Evolutionary conservation across 2,797 vertebrate species (phyloP).

Genomic region (Bryconaethiops microstoma): DNA sequence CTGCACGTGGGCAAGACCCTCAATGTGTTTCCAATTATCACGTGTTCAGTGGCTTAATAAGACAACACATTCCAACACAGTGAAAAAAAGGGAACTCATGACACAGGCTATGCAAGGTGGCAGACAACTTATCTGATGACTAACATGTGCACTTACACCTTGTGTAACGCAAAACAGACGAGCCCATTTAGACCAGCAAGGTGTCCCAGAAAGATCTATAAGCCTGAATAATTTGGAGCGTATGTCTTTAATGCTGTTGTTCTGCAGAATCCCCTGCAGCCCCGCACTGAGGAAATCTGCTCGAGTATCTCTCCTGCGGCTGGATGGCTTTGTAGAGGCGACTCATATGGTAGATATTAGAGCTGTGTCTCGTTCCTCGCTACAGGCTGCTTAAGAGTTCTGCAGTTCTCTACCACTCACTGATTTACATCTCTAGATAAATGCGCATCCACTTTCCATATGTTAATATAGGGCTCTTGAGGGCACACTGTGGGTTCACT

Average conservation of each 20-base stretch:
- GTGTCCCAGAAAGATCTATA: conserved; percentile 54
- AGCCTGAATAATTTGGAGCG: conserved; percentile 35
- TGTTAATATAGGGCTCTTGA: conserved; percentile 6
- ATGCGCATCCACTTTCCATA: conserved; percentile 36
- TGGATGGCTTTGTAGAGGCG: conserved; percentile 10
- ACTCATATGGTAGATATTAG: conserved; percentile 46
- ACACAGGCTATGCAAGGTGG: conserved; percentile 34
- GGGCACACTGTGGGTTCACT: background rate
- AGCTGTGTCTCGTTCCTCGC: conserved; percentile 21
- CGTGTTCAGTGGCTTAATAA: conserved; percentile 45
- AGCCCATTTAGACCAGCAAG: conserved; percentile 47
- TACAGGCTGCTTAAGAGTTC: conserved; percentile 32
- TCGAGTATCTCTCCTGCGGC: conserved; percentile 27
- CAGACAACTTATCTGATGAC: conserved; percentile 49
- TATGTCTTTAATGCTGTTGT: conserved; percentile 25
- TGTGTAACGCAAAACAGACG: conserved; percentile 53
- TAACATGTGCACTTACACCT: conserved; percentile 57
- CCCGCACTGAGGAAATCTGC: conserved; percentile 15
- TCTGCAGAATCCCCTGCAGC: background rate
- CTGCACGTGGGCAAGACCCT: conserved; percentile 29
- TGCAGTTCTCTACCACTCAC: background rate
- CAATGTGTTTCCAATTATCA: conserved; percentile 60
- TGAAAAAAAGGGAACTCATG: conserved; percentile 29
- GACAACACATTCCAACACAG: conserved; percentile 45
- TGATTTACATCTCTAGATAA: conserved; percentile 41